Conservation (phyloP, 2,888 invertebrate genomes). For the Nomada flava region DNA sequence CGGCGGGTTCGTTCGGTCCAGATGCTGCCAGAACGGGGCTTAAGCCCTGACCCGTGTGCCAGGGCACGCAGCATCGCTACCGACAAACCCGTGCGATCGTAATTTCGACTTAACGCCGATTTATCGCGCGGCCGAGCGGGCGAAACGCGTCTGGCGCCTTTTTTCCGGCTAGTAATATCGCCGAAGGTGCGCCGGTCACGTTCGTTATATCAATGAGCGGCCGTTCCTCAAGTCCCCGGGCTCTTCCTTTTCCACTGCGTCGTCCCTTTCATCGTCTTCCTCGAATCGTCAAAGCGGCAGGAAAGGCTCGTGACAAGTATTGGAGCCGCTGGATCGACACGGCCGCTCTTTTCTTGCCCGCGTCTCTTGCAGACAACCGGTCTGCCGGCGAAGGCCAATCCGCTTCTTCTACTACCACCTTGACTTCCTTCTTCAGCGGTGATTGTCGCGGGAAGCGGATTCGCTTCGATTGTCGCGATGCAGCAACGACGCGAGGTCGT, state of each 20-base stretch:
- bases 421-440: constrained; percentile 1
- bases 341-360: constrained; percentile 31
- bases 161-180: constrained; percentile 75
- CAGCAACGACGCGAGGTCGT: too few species aligned
- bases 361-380: constrained; percentile 28
- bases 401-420: constrained; percentile 5
- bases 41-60: constrained; percentile 78
- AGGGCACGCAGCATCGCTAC: constrained; percentile 77
- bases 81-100: constrained; percentile 77
- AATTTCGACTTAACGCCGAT: constrained; percentile 82
- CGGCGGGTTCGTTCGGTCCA: constrained; percentile 66
- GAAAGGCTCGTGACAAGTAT: constrained; percentile 64
- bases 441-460: constrained; percentile 62
- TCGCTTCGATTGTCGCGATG: too few species aligned
- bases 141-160: constrained; percentile 51
- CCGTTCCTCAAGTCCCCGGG: constrained; percentile 61
- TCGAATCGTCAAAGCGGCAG: constrained; percentile 58
- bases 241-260: constrained; percentile 59
- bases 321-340: constrained; percentile 60
- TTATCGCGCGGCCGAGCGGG: constrained; percentile 72
- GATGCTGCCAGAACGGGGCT: constrained; percentile 73
- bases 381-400: constrained; percentile 58
- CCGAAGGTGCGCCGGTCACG: constrained; percentile 78
- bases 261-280: constrained; percentile 51
- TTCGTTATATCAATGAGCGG: constrained; percentile 78